Conservation (phyloP, 2,888 invertebrate species). For the Beris chalybata region DNA sequence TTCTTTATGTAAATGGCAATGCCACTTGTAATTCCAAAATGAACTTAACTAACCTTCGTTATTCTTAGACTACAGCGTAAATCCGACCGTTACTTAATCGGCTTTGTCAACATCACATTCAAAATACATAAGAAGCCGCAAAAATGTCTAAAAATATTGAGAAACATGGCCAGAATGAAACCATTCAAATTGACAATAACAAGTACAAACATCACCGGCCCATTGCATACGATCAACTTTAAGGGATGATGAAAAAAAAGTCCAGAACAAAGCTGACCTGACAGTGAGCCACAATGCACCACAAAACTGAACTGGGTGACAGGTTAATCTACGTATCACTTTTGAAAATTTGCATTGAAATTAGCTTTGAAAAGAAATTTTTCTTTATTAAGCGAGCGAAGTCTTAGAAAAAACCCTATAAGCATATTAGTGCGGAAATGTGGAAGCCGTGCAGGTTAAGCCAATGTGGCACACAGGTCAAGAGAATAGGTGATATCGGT, state of each 20-base stretch:
- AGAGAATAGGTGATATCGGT: too few species aligned
- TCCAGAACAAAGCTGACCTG: neutral
- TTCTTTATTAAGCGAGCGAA: too few species aligned
- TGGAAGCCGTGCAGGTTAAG: too few species aligned
- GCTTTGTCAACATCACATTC: slow-evolving; percentile 14
- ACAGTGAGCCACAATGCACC: slow-evolving; percentile 9
- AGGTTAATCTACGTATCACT: slow-evolving; percentile 14
- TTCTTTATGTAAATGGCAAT: too few species aligned
- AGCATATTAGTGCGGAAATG: too few species aligned
- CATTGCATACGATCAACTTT: neutral
- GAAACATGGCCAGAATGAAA: slow-evolving; percentile 8
- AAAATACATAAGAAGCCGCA: slow-evolving; percentile 5
- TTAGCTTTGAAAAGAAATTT: too few species aligned
- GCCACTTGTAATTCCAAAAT: too few species aligned
- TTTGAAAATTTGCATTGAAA: slow-evolving; percentile 1
- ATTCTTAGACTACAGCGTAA: too few species aligned
- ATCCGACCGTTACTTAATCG: slow-evolving; percentile 4
- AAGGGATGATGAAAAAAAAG: neutral
- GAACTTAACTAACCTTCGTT: too few species aligned
- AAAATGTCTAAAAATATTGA: slow-evolving; percentile 23
- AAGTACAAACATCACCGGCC: neutral
- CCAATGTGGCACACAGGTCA: too few species aligned
- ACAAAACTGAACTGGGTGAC: slow-evolving; percentile 9
- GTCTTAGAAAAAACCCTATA: too few species aligned
- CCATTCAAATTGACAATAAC: neutral